Evolutionary conservation across 2,113 vertebrate genomes (phyloP).

Genomic region (Neotragus pygmaeus): DNA sequence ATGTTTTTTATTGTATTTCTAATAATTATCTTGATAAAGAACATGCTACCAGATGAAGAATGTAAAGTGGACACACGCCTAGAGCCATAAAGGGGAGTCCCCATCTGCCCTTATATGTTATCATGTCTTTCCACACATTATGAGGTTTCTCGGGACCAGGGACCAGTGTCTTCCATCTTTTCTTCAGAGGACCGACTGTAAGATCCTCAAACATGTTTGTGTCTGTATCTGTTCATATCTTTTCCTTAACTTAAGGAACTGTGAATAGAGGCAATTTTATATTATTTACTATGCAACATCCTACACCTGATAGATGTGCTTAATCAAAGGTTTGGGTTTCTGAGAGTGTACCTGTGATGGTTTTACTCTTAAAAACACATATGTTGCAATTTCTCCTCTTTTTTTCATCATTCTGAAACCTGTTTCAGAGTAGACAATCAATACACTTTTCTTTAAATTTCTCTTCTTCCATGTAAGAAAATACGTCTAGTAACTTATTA

Average conservation of each 20-base stretch:
- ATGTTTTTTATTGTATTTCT: neutral
- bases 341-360: neutral
- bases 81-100: neutral
- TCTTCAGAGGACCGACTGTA: neutral
- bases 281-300: neutral
- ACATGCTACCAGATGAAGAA: neutral
- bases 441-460: neutral
- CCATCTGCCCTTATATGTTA: accelerated
- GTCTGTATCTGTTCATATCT: neutral
- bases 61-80: accelerated
- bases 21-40: neutral
- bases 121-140: neutral
- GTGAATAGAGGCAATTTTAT: neutral
- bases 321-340: neutral
- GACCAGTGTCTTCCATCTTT: neutral
- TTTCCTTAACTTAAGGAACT: neutral
- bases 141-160: neutral
- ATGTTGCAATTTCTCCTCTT: neutral
- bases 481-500: neutral
- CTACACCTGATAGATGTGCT: neutral
- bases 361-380: neutral
- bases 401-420: neutral
- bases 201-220: neutral
- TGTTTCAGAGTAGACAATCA: neutral
- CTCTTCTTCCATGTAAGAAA: neutral